Evolutionary conservation across 2,888 invertebrate species (phyloP).

Genomic region (Drosophila monieri): DNA sequence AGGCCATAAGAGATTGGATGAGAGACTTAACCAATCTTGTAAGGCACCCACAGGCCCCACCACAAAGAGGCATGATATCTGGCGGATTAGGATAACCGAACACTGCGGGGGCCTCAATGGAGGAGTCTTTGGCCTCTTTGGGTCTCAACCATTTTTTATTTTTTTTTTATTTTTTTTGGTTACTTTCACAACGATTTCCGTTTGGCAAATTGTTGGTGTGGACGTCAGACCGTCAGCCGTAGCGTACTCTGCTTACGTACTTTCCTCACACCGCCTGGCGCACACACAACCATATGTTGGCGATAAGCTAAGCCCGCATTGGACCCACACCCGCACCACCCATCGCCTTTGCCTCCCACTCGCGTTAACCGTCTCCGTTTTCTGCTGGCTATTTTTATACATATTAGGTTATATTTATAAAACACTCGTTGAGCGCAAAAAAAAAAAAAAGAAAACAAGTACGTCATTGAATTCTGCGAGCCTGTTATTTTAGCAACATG

Average conservation of each 20-base stretch:
- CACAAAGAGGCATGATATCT: conserved; percentile 5
- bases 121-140: conserved; percentile 13
- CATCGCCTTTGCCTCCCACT: neutral
- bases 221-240: conserved; percentile 51
- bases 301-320: conserved; percentile 72
- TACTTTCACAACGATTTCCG: conserved; percentile 65
- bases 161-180: conserved; percentile 12
- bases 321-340: conserved; percentile 50
- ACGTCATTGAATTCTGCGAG: conserved; percentile 39
- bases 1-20: conserved; percentile 13
- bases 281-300: conserved; percentile 30
- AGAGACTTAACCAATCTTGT: conserved; percentile 10
- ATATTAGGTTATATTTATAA: conserved; percentile 64
- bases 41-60: conserved; percentile 27
- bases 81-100: conserved; percentile 19
- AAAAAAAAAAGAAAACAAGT: conserved; percentile 20
- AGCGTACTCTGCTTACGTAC: conserved; percentile 56
- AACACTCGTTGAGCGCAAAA: conserved; percentile 8
- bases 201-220: conserved; percentile 34
- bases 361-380: conserved; percentile 7
- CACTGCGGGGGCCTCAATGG: conserved; percentile 14
- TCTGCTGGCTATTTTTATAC: conserved; percentile 57
- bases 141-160: conserved; percentile 1
- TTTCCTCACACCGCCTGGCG: conserved; percentile 35
- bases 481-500: conserved; percentile 24